Conservation (phyloP, 2,797 vertebrate species). For the Microctenopoma stevenorrisi region DNA sequence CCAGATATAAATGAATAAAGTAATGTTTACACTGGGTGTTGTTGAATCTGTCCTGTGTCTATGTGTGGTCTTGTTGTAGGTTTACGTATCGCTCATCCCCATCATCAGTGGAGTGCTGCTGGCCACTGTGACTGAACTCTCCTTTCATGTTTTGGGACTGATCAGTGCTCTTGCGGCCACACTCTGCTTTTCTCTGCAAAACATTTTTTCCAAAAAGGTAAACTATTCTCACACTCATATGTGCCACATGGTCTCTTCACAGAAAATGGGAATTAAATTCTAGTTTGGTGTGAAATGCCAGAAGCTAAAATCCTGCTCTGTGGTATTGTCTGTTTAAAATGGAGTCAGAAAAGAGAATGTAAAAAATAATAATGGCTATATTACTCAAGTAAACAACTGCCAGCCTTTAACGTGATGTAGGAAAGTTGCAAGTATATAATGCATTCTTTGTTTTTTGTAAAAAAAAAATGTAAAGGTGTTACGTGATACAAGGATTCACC, state of each 20-base stretch:
- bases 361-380: background rate
- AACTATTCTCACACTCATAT: background rate
- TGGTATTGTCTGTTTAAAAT: background rate
- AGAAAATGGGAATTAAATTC: background rate
- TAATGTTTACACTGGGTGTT: background rate
- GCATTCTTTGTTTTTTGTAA: background rate
- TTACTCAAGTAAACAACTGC: background rate
- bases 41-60: constrained; percentile 18
- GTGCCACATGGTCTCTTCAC: background rate
- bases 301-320: background rate
- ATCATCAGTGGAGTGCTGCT: constrained; percentile 97
- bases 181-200: constrained; percentile 97
- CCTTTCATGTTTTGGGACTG: constrained; percentile 94
- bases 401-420: background rate
- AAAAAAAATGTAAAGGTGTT: constrained; percentile 83
- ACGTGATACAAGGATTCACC: constrained; percentile 93
- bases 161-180: constrained; percentile 96
- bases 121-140: constrained; percentile 94
- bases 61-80: constrained; percentile 73
- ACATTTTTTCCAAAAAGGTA: constrained; percentile 99
- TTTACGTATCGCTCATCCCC: constrained; percentile 95
- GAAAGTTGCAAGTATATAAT: too few relatives aligned
- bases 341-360: constrained; percentile 1
- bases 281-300: background rate
- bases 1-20: background rate